Evolutionary conservation across 2,888 invertebrate species (phyloP), one percentile per base, ranked within the genome.

Genomic region (Pseudococcus viburni): DNA sequence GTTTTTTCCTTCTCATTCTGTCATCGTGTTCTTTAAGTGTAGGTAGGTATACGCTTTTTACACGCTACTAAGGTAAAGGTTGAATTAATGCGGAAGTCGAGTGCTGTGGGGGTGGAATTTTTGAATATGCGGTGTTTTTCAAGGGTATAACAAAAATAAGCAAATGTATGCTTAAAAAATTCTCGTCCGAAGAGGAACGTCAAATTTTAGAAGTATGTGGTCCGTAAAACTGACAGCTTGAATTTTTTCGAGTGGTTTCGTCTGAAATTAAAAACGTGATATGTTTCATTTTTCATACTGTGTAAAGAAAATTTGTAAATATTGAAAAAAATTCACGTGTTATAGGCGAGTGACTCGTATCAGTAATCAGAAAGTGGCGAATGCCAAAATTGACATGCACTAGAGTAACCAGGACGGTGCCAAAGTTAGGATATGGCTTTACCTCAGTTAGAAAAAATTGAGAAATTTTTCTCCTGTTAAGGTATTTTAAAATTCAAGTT

Each of bases 31-130:
- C 5, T n/a, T 55, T 1, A 55, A 55, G 55, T 55, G n/a, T n/a
- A n/a, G n/a, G 55, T 55, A 33, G 26, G 51, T 51, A 4, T 51
- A 8, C 0, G n/a, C n/a, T 55, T n/a, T 55, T n/a, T 55, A 55
- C 55, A 55, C n/a, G 55, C 0, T 7, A 55, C n/a, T 55, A 55
- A 55, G 12, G 55, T n/a, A 55, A 55, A 55, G 55, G 55, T 55
- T 55, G 55, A 55, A 55, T 55, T 55, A 55, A 55, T n/a, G 55
- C n/a, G 55, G 55, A 55, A 55, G n/a, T 55, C n/a, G 55, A 55
- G n/a, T n/a, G 17, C n/a, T 55, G n/a, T 51, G 55, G 55, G n/a
- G n/a, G n/a, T n/a, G 5, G 17, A 15, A 55, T 6, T 55, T 55
- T 55, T 55, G n/a, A 55, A 55, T 55, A 15, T 55, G 12, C 0